Conservation (phyloP, 2,113 vertebrate species). For the Boulengeromyrus knoepffleri region DNA sequence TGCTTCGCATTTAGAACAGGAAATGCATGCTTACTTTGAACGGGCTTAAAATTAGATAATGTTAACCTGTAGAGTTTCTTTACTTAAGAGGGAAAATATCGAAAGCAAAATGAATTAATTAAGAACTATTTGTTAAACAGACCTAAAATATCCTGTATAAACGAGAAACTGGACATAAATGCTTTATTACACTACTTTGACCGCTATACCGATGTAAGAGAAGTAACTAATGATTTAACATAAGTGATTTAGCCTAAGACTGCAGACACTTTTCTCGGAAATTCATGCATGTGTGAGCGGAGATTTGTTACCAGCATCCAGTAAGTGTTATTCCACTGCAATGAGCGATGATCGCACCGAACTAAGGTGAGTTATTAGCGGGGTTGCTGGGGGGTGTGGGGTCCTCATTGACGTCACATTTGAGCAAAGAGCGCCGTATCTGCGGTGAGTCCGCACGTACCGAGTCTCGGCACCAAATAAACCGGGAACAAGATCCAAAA, state of each 20-base stretch:
- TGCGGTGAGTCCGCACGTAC: not conserved
- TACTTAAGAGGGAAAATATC: not conserved
- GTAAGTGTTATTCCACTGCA: not conserved
- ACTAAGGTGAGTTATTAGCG: not conserved
- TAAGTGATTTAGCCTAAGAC: not conserved
- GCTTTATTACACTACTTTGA: not conserved
- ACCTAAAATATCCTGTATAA: not conserved
- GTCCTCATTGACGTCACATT: conserved; percentile 13
- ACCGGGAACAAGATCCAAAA: not conserved
- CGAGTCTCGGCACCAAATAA: not conserved
- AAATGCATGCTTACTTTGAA: not conserved
- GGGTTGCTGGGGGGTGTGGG: not conserved
- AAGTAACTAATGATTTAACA: not conserved
- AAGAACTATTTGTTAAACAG: not conserved
- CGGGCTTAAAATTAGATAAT: not conserved
- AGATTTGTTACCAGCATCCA: not conserved
- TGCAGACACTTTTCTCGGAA: not conserved
- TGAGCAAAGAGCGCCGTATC: not conserved
- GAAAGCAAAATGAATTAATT: not conserved
- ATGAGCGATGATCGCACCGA: not conserved
- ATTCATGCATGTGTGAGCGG: not conserved
- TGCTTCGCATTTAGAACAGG: not conserved
- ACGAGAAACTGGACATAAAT: not conserved
- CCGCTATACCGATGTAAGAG: not conserved
- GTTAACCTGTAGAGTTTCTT: not conserved